These are phyloP conservation scores for Mnemiopsis leidyi DNA, from an alignment of 37 sponge, comb jelly and placozoan species.

Conservation along the genomic window DNA sequence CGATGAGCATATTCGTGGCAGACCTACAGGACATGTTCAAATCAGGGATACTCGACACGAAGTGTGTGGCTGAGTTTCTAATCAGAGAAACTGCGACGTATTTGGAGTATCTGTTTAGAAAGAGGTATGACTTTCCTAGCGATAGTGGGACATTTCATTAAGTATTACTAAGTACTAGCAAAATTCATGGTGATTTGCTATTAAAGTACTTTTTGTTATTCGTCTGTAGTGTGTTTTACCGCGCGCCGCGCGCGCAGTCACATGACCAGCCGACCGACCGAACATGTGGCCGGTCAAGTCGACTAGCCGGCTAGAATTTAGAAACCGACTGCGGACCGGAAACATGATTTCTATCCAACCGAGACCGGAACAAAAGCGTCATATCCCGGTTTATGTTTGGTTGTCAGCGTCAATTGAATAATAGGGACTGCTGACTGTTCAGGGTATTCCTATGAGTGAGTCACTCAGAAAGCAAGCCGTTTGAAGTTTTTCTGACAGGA, in stretches of 20 bases:
- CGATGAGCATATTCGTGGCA: constrained; percentile 70
- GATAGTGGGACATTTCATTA: constrained; percentile 1
- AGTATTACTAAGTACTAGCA: not conserved
- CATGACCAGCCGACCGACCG: too few species aligned
- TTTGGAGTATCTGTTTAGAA: constrained; percentile 84
- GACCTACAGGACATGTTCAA: constrained; percentile 82
- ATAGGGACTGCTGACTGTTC: too few species aligned
- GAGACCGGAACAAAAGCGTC: too few species aligned
- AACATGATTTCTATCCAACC: too few species aligned
- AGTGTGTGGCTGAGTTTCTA: constrained; percentile 73
- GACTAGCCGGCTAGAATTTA: too few species aligned
- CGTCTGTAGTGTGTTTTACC: constrained; percentile 7
- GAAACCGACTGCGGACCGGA: too few species aligned
- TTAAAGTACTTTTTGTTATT: not conserved
- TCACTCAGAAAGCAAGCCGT: too few species aligned
- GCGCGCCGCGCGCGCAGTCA: constrained; percentile 39
- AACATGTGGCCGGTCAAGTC: too few species aligned
- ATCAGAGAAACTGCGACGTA: constrained; percentile 71
- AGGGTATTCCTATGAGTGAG: too few species aligned
- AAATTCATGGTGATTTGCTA: not conserved
- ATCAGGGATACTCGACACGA: constrained; percentile 85
- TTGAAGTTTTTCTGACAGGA: too few species aligned
- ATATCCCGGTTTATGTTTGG: too few species aligned
- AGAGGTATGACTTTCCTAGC: constrained; percentile 67
- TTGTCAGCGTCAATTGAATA: too few species aligned